Conservation (phyloP, 2,113 vertebrate species). For the Herpetotheres cachinnans region DNA sequence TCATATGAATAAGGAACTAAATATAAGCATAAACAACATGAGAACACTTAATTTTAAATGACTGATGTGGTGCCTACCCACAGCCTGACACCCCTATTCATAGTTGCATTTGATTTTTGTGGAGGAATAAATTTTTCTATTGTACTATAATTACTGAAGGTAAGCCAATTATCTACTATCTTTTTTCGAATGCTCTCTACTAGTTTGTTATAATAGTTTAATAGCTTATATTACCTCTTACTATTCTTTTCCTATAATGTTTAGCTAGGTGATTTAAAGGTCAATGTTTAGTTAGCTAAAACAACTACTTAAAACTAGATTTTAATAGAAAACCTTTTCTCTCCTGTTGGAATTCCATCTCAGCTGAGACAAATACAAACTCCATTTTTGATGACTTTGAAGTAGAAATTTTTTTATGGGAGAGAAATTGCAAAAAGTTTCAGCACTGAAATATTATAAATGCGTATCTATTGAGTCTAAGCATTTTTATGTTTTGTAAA, state of each 20-base stretch:
- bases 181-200: neutral
- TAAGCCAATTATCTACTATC: neutral
- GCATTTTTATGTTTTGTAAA: neutral
- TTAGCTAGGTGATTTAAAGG: neutral
- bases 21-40: neutral
- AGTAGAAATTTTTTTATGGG: fast-evolving
- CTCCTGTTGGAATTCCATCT: neutral
- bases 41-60: neutral
- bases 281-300: neutral
- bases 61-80: neutral
- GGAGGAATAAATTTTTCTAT: neutral
- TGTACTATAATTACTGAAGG: neutral
- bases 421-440: neutral
- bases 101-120: neutral
- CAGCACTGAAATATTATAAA: neutral
- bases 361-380: neutral
- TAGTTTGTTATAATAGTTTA: neutral
- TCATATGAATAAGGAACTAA: neutral
- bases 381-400: neutral
- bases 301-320: neutral
- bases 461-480: neutral
- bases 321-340: neutral
- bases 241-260: neutral
- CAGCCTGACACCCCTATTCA: neutral
- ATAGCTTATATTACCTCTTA: neutral